Conservation (phyloP, 2,888 invertebrate genomes). For the Epistrophella euchroma region DNA sequence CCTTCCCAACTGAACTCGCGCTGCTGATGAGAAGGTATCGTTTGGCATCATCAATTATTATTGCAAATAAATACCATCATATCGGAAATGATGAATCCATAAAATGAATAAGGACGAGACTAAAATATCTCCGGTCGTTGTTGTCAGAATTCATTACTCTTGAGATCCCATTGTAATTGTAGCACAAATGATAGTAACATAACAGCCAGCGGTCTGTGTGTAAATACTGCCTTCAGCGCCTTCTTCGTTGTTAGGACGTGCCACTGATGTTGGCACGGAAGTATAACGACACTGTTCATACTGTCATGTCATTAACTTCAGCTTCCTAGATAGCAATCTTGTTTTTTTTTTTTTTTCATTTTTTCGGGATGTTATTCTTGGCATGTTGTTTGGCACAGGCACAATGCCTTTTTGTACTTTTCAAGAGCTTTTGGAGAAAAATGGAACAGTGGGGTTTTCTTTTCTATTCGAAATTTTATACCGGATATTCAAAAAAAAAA, state of each 20-base stretch:
- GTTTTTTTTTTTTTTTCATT: background rate
- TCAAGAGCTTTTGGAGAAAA: background rate
- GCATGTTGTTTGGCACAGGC: constrained; percentile 42
- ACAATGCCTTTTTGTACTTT: constrained; percentile 8
- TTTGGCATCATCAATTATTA: constrained; percentile 74
- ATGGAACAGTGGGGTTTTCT: background rate
- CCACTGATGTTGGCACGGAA: constrained; percentile 23
- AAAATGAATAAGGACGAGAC: constrained; percentile 73
- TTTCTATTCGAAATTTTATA: background rate
- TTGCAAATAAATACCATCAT: constrained; percentile 76
- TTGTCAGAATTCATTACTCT: constrained; percentile 74
- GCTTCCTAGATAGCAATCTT: constrained; percentile 29
- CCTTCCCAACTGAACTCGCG: background rate
- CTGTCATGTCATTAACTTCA: constrained; percentile 53
- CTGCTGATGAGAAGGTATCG: constrained; percentile 54
- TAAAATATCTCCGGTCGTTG: constrained; percentile 69
- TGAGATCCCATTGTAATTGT: constrained; percentile 50
- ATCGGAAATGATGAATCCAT: constrained; percentile 76
- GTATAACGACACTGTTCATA: constrained; percentile 28
- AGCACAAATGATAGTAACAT: constrained; percentile 5
- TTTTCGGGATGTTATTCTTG: constrained; percentile 3
- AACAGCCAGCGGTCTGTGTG: constrained; percentile 13
- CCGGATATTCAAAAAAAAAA: background rate
- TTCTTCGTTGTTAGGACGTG: background rate
- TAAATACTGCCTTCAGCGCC: background rate